Base-by-base conservation (phyloP, 2,797 vertebrate species). In the Xiphorhynchus erythropygius region DNA sequence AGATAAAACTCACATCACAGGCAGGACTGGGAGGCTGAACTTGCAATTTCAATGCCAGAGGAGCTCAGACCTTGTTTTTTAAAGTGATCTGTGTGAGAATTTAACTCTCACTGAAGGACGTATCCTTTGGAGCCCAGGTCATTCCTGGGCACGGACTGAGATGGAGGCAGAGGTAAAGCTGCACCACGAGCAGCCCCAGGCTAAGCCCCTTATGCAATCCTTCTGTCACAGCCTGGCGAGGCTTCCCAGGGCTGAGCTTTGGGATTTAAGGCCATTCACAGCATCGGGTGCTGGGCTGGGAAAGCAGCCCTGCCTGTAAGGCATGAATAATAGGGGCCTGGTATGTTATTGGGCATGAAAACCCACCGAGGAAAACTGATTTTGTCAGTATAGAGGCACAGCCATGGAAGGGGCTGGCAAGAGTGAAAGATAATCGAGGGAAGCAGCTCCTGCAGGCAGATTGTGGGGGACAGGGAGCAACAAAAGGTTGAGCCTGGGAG, bases 151-250 rank as follows among this genome's bases (percentile, higher is more conserved):
- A 2, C 7, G 28, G 4, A 22, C 77, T 78, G 49, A 64, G 64
- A 6, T 2, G 37, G 35, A 68, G 24, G 50, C 9, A 83, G 82
- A 74, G 46, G 69, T 42, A 64, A 89, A 82, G 77, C 86, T 77
- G 49, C 63, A 30, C 17, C 56, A 11, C 0, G 0, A 68, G 74
- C 76, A 87, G 68, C 41, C 37, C 65, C 55, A 19, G 84, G 88
- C 88, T 94, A 92, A 94, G 76, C 74, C 39, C 57, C 21, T 96
- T 90, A 94, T 44, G 74, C 78, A 88, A 50, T 84, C 44, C 93
- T 76, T 65, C 84, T 7, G 25, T 96, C 97, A 97, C 78, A 75
- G 24, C 89, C 95, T 90, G 74, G 49, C 83, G 92, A 86, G 85
- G 69, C 52, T 97, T 94, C 86, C 87, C 88, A 80, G 84, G 24